A percentile compares a stretch with the other conserved stretches of the same genome.
These are phyloP conservation scores for Equus quagga DNA, from an alignment of 2,113 vertebrate genomes.

Conservation along the genomic window DNA sequence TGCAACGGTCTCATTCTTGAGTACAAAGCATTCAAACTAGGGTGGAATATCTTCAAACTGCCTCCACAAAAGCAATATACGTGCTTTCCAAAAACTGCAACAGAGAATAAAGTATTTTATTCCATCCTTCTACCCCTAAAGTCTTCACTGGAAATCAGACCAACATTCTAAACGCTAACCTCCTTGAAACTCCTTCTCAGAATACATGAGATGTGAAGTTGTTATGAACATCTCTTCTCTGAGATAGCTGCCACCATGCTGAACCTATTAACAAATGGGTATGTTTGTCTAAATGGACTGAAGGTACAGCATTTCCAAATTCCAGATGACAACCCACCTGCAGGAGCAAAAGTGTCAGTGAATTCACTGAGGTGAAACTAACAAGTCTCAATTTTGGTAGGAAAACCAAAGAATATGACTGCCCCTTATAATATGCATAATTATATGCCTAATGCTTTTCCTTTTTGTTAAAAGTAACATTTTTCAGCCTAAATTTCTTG, in stretches of 20 bases:
- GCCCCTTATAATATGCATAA: neutral
- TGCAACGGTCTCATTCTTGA: neutral
- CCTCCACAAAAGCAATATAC: neutral
- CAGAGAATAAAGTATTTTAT: neutral
- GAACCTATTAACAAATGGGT: neutral
- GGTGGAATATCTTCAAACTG: neutral
- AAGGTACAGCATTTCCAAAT: neutral
- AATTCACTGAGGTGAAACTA: neutral
- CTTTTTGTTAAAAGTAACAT: neutral
- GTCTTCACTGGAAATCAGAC: neutral
- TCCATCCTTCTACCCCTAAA: neutral
- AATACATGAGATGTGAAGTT: neutral
- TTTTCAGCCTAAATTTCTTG: constrained; percentile 37
- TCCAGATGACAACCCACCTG: neutral
- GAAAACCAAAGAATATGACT: constrained; percentile 38
- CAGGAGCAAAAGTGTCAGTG: neutral
- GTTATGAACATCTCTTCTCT: neutral
- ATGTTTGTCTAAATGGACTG: neutral
- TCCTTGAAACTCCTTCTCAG: neutral
- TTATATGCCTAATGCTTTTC: neutral
- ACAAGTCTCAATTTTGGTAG: neutral
- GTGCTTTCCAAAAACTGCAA: neutral
- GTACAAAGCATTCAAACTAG: neutral
- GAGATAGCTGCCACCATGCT: neutral
- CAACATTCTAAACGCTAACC: neutral